Percentiles rank a stretch among this genome's conserved stretches.
phyloP scores from a whole-genome alignment of 2,113 vertebrate genomes.

The Ifrita kowaldi region DNA sequence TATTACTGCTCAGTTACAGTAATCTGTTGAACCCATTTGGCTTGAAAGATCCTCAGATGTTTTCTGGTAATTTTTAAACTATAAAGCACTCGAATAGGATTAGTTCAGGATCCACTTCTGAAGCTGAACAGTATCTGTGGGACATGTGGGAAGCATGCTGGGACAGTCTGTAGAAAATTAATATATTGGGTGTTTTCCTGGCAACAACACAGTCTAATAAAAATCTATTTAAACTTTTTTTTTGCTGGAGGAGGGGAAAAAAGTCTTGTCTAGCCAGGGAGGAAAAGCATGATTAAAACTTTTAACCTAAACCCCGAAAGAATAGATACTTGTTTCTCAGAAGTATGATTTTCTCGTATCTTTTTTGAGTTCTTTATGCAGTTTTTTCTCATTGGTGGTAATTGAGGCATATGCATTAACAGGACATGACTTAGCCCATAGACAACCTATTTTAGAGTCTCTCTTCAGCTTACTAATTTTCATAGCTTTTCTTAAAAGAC shows the following conservation, averaged over 20 bases:
- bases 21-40: neutral
- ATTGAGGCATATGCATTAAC: neutral
- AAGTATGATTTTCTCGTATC: neutral
- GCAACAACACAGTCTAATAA: neutral
- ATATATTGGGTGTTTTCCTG: neutral
- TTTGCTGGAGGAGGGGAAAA: neutral
- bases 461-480: neutral
- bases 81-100: neutral
- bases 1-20: neutral
- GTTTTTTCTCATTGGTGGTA: neutral
- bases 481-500: neutral
- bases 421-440: neutral
- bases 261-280: neutral
- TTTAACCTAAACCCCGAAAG: neutral
- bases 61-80: neutral
- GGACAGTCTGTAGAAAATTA: neutral
- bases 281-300: neutral
- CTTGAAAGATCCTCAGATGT: neutral
- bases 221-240: neutral
- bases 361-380: neutral
- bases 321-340: neutral
- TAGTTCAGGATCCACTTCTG: neutral
- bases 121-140: neutral
- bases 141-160: neutral
- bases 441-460: neutral